Evolutionary conservation across 2,888 invertebrate genomes (phyloP).

Genomic region (Thera britannica): DNA sequence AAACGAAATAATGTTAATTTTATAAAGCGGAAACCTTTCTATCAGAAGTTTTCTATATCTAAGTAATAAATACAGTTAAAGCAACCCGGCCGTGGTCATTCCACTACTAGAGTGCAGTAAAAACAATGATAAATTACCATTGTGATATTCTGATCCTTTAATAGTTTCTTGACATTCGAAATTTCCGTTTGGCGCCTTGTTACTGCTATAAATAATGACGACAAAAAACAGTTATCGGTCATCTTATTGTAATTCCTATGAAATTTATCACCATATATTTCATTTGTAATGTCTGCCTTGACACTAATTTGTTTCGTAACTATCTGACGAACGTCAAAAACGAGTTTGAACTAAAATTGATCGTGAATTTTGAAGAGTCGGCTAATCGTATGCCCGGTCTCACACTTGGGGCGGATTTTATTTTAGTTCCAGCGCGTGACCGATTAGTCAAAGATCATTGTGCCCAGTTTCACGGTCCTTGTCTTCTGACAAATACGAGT

Average conservation of each 20-base stretch:
- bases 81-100: constrained; percentile 57
- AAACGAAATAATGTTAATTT: neutral
- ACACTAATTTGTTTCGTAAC: constrained; percentile 38
- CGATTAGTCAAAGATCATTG: constrained; percentile 63
- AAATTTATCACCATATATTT: constrained; percentile 46
- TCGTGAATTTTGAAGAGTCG: constrained; percentile 2
- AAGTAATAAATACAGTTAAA: constrained; percentile 63
- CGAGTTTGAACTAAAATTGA: constrained; percentile 11
- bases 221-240: constrained; percentile 50
- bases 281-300: constrained; percentile 37
- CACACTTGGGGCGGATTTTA: constrained; percentile 54
- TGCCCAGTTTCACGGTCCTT: constrained; percentile 62
- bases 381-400: constrained; percentile 29
- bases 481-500: constrained; percentile 57
- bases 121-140: constrained; percentile 75
- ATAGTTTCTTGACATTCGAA: constrained; percentile 65
- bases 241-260: constrained; percentile 50
- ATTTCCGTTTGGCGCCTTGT: constrained; percentile 52
- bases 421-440: constrained; percentile 54
- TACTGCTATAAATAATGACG: constrained; percentile 45
- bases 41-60: neutral
- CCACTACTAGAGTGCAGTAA: constrained; percentile 62
- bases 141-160: constrained; percentile 59
- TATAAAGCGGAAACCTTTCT: neutral
- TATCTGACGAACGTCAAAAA: constrained; percentile 27